A percentile compares a stretch with the other conserved stretches of the same genome.
phyloP scores from a whole-genome alignment of 2,113 vertebrate species.

The Lontra canadensis region DNA sequence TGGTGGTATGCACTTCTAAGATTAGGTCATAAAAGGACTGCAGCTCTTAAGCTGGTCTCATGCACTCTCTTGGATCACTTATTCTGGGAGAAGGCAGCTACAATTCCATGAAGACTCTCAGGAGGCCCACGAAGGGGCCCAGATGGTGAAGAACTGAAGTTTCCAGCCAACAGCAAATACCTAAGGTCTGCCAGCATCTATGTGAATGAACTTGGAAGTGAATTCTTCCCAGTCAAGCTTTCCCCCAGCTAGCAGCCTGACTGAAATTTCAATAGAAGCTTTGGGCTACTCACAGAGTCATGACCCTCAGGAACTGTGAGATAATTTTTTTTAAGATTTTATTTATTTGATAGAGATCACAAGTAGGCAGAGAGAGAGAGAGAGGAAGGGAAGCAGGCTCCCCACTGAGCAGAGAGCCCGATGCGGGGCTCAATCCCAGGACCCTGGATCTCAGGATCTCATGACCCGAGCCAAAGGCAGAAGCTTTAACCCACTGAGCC shows the following conservation, averaged over 20 bases:
- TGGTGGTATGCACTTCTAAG: background rate
- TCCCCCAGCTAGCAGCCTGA: background rate
- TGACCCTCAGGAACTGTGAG: background rate
- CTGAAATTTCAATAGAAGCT: background rate
- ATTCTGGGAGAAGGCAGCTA: background rate
- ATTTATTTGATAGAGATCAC: too few species aligned
- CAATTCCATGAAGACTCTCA: background rate
- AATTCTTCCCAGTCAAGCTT: background rate
- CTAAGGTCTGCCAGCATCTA: background rate
- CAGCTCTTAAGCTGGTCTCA: background rate
- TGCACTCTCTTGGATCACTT: background rate
- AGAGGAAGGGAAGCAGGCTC: too few species aligned
- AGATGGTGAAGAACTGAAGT: background rate
- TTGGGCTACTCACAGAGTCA: background rate
- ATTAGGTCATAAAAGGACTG: background rate
- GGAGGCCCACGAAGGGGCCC: background rate
- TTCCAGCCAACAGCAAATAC: background rate
- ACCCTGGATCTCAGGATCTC: too few species aligned
- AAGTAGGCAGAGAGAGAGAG: too few species aligned
- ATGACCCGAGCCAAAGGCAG: too few species aligned
- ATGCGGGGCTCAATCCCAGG: too few species aligned
- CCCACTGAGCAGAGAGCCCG: too few species aligned
- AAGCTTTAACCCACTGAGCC: too few species aligned
- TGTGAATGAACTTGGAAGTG: background rate
- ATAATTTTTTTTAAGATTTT: background rate